These are phyloP conservation scores for Cottus gobio DNA, from an alignment of 2,113 vertebrate species.

Conservation along the genomic window DNA sequence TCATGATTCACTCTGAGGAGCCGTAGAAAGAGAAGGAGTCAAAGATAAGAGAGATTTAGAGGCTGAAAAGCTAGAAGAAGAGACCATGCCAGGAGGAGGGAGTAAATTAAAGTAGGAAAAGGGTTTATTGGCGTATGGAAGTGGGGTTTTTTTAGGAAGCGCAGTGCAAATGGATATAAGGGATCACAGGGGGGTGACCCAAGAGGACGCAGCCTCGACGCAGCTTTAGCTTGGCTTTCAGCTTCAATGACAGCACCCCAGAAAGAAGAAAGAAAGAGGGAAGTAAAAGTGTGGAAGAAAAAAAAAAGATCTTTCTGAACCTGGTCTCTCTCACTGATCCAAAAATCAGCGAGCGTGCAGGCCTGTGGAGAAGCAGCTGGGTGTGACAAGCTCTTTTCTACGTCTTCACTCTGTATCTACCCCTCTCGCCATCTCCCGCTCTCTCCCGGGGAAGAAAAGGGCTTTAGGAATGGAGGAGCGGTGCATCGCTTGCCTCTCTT, in stretches of 20 bases:
- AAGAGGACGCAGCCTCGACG: conserved; percentile 54
- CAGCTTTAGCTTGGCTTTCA: conserved; percentile 69
- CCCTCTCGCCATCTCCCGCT: conserved; percentile 28
- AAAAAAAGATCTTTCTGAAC: conserved; percentile 60
- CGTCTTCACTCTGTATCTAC: conserved; percentile 62
- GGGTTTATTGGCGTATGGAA: conserved; percentile 45
- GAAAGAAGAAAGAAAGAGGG: conserved; percentile 41
- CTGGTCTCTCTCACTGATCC: conserved; percentile 69
- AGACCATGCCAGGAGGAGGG: conserved; percentile 30
- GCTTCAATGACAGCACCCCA: conserved; percentile 65
- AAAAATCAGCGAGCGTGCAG: conserved; percentile 75
- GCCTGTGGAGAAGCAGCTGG: conserved; percentile 71
- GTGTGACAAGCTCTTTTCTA: conserved; percentile 74
- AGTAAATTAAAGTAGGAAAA: conserved; percentile 50
- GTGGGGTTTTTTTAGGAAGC: conserved; percentile 47
- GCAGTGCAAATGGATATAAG: conserved; percentile 38
- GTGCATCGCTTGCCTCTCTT: conserved; percentile 26
- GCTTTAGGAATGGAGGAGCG: conserved; percentile 23
- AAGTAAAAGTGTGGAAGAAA: conserved; percentile 18
- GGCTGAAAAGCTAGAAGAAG: conserved; percentile 27
- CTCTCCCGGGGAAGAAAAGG: conserved; percentile 18
- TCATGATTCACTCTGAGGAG: conserved; percentile 41
- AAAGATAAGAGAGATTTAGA: conserved; percentile 48
- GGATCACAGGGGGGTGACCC: conserved; percentile 65
- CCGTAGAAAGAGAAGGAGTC: conserved; percentile 35